Evolutionary conservation across 2,113 vertebrate species (phyloP), one percentile per base, ranked within the genome.

Genomic region (Ginglymostoma cirratum): DNA sequence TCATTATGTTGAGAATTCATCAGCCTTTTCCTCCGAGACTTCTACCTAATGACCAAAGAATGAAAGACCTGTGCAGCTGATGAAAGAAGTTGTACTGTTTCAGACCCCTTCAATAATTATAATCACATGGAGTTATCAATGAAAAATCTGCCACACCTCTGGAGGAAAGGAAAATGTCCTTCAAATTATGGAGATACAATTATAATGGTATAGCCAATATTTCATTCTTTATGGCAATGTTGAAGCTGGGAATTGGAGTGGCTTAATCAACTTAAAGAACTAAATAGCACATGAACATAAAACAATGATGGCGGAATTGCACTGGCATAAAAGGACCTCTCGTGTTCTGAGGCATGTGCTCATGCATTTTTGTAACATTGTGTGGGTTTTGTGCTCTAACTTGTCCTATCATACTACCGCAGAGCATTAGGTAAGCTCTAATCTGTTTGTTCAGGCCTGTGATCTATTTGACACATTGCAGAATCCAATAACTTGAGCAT

Each of bases 301-400:
- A 70, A 61, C 76, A 85, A 85, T 24, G 65, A 90, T 66, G 87
- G 55, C 34, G 4, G 69, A 96, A 76, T 86, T 96, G 66, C 96
- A 52, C 38, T n/a, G 52, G 42, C 65, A 69, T 72, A 55, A 27
- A 10, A 87, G 67, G 65, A 76, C 83, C 65, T 69, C 85, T 38
- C 24, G 24, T 52, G 45, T 48, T 52, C 67, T 72, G 86, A 70
- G 83, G 85, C 76, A 95, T 83, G 92, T 87, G 92, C 65, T 95
- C 95, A 93, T 80, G 45, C 95, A 80, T 52, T 95, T 90, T 72
- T 90, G 80, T 96, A 95, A 96, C 96, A 87, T 38, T 96, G 83
- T 96, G 94, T 24, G 38, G 94, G 69, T 95, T 76, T 72, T 12
- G 42, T 95, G 94, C 94, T 95, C 67, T 76, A 52, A 30, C 27